These are phyloP conservation scores for Lithodes maja DNA, from an alignment of 2,888 invertebrate genomes.

Conservation along the genomic window DNA sequence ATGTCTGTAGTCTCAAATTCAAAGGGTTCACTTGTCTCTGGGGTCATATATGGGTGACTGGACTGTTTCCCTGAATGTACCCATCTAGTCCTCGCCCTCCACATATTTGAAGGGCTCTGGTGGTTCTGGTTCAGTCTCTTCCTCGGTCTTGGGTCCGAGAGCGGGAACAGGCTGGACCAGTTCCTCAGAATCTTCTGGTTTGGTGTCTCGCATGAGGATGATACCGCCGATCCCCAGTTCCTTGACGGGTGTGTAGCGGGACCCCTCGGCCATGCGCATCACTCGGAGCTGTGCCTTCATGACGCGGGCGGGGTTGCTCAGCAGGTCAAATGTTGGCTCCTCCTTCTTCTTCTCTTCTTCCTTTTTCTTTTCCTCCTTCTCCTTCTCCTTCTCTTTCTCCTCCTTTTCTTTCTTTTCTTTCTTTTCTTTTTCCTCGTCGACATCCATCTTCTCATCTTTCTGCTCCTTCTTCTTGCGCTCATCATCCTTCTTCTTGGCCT, in stretches of 20 bases:
- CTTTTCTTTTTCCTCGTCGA: slow-evolving; percentile 77
- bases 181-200: slow-evolving; percentile 82
- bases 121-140: slow-evolving; percentile 96
- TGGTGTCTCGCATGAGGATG: slow-evolving; percentile 92
- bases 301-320: slow-evolving; percentile 95
- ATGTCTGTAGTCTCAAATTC: too few relatives aligned
- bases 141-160: slow-evolving; percentile 81
- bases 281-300: slow-evolving; percentile 89
- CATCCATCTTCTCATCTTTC: slow-evolving; percentile 88
- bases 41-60: too few relatives aligned
- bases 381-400: slow-evolving; percentile 85
- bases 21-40: too few relatives aligned
- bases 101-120: slow-evolving; percentile 98
- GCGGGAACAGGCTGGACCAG: slow-evolving; percentile 72
- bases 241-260: slow-evolving; percentile 90
- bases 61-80: too few relatives aligned
- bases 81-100: too few relatives aligned
- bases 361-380: slow-evolving; percentile 77
- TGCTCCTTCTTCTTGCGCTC: slow-evolving; percentile 78
- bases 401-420: slow-evolving; percentile 76
- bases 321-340: slow-evolving; percentile 92
- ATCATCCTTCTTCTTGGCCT: slow-evolving; percentile 89
- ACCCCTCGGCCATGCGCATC: slow-evolving; percentile 86
- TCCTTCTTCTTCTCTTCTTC: slow-evolving; percentile 78
- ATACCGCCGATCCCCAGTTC: slow-evolving; percentile 96